Base-by-base conservation (phyloP, 2,888 invertebrate genomes). In the Macrosoma leucophasiata region DNA sequence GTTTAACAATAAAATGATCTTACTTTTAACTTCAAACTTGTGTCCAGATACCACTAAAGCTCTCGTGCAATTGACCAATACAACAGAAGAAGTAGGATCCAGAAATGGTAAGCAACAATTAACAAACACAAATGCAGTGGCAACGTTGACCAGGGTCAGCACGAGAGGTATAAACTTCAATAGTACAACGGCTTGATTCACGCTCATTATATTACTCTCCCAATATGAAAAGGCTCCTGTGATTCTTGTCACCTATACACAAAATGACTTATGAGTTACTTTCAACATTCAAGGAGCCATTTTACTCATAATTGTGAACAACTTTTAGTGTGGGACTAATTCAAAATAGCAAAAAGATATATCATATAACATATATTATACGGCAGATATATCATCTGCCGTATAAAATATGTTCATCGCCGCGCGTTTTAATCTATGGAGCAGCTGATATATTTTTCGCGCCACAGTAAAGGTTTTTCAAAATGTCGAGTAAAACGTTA, bases 171-270 rank as follows among this genome's bases (percentile, higher is more conserved):
- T 48, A 38, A 71, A 81, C 58, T 81, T 81, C 8, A 79, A 29
- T 7, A 84, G 51, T 1, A 73, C 67, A 2, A 77, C 63, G 1
- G 63, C 60, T 23, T 72, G 63, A 44, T 68, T 81, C 26, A 70
- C 61, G 25, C 60, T 57, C 73, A 82, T 74, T 54, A 84, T 79
- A 38, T 82, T 64, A 15, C 63, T 53, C 41, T 78, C 79, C 71
- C 71, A 78, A 48, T 72, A 77, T 2, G 65, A 53, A 46, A 78
- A 76, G 15, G 81, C 66, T 5, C 73, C 69, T 9, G 62, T 67
- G 52, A 81, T 58, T 56, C 81, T 65, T 10, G 72, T 61, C 33
- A 81, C 69, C 82, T 82, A 46, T n/a, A n/a, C n/a, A n/a, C n/a
- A n/a, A n/a, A n/a, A n/a, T n/a, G n/a, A n/a, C n/a, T n/a, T n/a